Percentiles rank a stretch among this genome's conserved stretches.
phyloP scores from a whole-genome alignment of 2,113 vertebrate species.

The Panthera uncia region DNA sequence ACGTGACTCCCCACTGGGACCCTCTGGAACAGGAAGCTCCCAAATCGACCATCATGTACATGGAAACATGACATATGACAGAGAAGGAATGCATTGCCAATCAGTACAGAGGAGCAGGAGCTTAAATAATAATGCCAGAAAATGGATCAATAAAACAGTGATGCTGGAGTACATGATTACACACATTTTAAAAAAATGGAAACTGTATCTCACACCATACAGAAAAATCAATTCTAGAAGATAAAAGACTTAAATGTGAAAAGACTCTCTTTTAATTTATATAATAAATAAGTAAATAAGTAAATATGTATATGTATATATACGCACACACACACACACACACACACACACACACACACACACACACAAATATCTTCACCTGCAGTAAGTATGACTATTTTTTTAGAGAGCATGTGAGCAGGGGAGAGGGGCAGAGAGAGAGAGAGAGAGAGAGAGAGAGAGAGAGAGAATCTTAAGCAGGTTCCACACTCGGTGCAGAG shows the following conservation, averaged over 20 bases:
- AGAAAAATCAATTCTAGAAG: neutral
- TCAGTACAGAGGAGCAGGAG: neutral
- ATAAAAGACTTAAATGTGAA: neutral
- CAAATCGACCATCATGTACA: neutral
- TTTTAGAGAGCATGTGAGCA: no score
- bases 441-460: no score
- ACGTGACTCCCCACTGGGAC: accelerated
- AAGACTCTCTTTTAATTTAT: neutral
- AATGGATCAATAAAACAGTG: neutral
- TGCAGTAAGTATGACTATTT: neutral
- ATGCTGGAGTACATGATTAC: neutral
- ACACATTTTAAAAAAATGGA: neutral
- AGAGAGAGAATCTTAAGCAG: no score
- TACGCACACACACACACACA: no score
- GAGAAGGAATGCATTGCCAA: neutral
- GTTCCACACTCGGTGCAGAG: no score
- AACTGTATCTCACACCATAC: neutral
- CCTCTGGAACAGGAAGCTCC: neutral
- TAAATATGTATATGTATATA: neutral
- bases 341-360: no score
- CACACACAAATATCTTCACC: neutral
- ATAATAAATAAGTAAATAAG: neutral
- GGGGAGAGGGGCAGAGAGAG: no score
- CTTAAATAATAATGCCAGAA: neutral
- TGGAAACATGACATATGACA: neutral